phyloP scores from a whole-genome alignment of 2,888 invertebrate species.

The Polymixis lichenea region DNA sequence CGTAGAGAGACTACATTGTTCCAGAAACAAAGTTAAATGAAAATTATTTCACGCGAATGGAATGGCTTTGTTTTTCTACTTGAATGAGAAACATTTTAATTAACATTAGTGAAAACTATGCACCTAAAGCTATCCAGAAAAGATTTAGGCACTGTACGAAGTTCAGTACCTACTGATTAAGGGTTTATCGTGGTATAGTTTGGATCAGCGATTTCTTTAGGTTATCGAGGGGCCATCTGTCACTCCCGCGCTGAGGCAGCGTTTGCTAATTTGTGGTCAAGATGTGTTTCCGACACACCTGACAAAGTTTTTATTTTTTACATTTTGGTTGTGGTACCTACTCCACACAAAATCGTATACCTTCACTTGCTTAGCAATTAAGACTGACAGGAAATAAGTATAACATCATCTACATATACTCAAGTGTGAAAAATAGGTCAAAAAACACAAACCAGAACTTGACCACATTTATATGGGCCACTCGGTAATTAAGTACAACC shows the following conservation, averaged over 20 bases:
- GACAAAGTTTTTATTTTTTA: no score
- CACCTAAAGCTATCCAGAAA: conserved; percentile 8
- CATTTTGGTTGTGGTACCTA: no score
- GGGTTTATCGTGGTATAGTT: conserved; percentile 8
- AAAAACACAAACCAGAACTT: no score
- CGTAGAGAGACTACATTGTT: background rate
- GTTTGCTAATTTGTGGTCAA: conserved; percentile 27
- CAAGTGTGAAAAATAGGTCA: no score
- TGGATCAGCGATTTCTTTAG: conserved; percentile 21
- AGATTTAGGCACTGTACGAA: conserved; percentile 1
- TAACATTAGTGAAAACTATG: conserved; percentile 35
- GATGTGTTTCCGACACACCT: conserved; percentile 26
- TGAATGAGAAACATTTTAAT: conserved; percentile 49
- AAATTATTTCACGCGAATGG: conserved; percentile 26
- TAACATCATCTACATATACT: no score
- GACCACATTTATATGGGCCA: no score
- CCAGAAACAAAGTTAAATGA: conserved; percentile 31
- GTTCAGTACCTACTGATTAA: conserved; percentile 2
- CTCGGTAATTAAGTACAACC: no score
- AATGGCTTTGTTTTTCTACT: conserved; percentile 42
- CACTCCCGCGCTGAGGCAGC: conserved; percentile 17
- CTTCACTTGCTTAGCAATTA: no score
- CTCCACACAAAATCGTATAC: no score
- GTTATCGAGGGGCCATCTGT: conserved; percentile 23
- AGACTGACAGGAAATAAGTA: no score